Percentiles rank a stretch among this genome's conserved stretches.
phyloP scores from a whole-genome alignment of 2,113 vertebrate species.

The Istiophorus platypterus region DNA sequence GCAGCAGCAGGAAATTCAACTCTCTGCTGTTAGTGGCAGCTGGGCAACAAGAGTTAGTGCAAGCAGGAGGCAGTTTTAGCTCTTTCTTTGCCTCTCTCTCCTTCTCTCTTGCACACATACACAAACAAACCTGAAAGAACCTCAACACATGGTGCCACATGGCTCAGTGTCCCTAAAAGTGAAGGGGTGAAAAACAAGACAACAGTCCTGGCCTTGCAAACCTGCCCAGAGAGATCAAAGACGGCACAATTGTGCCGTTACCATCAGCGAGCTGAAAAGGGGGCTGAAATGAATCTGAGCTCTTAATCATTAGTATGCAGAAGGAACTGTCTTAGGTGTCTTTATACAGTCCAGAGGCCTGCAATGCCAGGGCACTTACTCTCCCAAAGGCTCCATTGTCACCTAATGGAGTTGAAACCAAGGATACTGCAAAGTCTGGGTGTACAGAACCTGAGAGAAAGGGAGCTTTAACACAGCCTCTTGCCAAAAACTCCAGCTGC shows the following conservation, averaged over 20 bases:
- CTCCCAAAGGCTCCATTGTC: slow-evolving; percentile 77
- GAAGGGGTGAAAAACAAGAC: slow-evolving; percentile 38
- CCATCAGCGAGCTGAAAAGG: slow-evolving; percentile 49
- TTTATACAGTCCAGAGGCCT: slow-evolving; percentile 69
- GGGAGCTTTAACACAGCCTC: slow-evolving; percentile 48
- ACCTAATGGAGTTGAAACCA: slow-evolving; percentile 80
- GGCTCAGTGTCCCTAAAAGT: slow-evolving; percentile 37
- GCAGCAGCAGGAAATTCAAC: slow-evolving; percentile 47
- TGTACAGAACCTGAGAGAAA: slow-evolving; percentile 59
- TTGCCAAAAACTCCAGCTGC: slow-evolving; percentile 79
- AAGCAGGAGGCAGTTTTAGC: slow-evolving; percentile 35
- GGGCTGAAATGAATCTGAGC: slow-evolving; percentile 64
- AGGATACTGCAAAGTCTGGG: slow-evolving; percentile 64
- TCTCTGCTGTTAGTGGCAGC: slow-evolving; percentile 35
- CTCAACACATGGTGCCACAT: slow-evolving; percentile 44
- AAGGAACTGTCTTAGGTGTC: slow-evolving; percentile 59
- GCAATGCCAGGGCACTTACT: slow-evolving; percentile 68
- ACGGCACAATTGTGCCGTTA: slow-evolving; percentile 39
- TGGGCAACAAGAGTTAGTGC: slow-evolving; percentile 40
- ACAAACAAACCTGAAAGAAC: slow-evolving; percentile 30
- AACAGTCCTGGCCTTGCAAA: slow-evolving; percentile 49
- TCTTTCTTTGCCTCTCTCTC: neutral
- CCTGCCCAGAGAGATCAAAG: slow-evolving; percentile 72
- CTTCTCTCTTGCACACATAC: slow-evolving; percentile 20
- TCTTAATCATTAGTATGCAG: slow-evolving; percentile 79